Evolutionary conservation across 1,140 invertebrate species (phyloP), one percentile per base, ranked within the genome.

Genomic region (Drosophila parvula): DNA sequence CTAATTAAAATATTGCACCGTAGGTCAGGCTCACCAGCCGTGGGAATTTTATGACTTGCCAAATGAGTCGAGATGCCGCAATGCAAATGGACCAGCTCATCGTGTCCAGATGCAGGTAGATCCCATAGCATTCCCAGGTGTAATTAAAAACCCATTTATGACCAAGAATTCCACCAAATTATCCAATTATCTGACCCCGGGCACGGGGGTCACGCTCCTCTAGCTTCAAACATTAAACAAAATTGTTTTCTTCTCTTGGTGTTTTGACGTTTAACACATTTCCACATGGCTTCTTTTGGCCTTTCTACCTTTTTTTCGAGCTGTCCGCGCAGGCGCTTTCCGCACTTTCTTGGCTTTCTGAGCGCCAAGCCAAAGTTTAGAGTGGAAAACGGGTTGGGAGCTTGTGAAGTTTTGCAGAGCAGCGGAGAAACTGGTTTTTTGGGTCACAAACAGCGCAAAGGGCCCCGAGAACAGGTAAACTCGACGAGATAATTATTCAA

Each of bases 401-500:
- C 36, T 62, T 9, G 34, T 18, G 10, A 30, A 32, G n/a, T 22
- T 18, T 14, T 60, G 64, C 64, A 76, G 71, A 65, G 34, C 16
- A 34, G 45, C 34, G 30, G 41, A n/a, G 53, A 73, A 86, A 86
- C 82, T 86, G 83, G 82, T 86, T 86, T 86, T 86, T 88, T 89
- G 84, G 84, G 83, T 86, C 83, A 86, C 82, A 88, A 88, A 50
- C n/a, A 48, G 14, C 44, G 50, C 56, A 48, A 79, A 85, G 74
- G 81, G 81, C 59, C 58, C 53, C 43, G 70, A 60, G 65, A 75
- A 85, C 82, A 79, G 83, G 82, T 78, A 88, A 86, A 76, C 76
- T 83, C 78, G 68, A 79, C 78, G 64, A 88, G 79, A 89, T 86
- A 88, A 86, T 86, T 86, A 86, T 86, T 86, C 75, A 86, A 86